phyloP scores from a whole-genome alignment of 2,113 vertebrate species.

The Crotalus helleri region DNA sequence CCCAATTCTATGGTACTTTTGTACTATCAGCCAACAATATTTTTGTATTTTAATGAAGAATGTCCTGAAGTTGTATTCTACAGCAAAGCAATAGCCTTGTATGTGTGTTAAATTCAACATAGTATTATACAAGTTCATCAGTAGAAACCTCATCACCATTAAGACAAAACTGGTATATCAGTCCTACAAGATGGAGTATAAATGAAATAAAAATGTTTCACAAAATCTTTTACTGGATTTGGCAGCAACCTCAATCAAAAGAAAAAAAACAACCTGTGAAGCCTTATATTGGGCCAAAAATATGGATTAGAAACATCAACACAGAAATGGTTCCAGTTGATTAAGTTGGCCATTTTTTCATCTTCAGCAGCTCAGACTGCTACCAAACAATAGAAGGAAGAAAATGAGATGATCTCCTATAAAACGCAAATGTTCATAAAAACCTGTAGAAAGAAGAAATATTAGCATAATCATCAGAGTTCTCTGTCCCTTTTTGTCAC shows the following conservation, averaged over 20 bases:
- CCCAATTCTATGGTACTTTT: background rate
- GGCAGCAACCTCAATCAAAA: background rate
- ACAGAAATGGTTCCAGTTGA: slow-evolving; percentile 6
- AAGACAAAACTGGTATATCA: background rate
- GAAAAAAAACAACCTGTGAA: background rate
- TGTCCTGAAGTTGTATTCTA: background rate
- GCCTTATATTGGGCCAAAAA: background rate
- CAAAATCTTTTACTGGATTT: background rate
- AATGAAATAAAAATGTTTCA: background rate
- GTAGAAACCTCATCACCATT: background rate
- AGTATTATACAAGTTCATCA: background rate
- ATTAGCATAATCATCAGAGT: background rate
- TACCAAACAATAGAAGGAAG: background rate
- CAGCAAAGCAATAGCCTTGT: background rate
- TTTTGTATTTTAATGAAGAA: background rate
- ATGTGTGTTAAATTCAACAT: background rate
- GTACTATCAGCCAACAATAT: background rate
- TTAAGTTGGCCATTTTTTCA: background rate
- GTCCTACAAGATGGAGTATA: slow-evolving; percentile 2
- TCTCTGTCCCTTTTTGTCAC: background rate
- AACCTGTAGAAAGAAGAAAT: background rate
- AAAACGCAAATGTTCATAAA: background rate
- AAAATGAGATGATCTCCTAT: background rate
- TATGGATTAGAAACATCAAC: background rate
- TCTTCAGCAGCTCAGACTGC: rapidly evolving